phyloP scores from a whole-genome alignment of 1,140 invertebrate genomes.

The Hermetia illucens region DNA sequence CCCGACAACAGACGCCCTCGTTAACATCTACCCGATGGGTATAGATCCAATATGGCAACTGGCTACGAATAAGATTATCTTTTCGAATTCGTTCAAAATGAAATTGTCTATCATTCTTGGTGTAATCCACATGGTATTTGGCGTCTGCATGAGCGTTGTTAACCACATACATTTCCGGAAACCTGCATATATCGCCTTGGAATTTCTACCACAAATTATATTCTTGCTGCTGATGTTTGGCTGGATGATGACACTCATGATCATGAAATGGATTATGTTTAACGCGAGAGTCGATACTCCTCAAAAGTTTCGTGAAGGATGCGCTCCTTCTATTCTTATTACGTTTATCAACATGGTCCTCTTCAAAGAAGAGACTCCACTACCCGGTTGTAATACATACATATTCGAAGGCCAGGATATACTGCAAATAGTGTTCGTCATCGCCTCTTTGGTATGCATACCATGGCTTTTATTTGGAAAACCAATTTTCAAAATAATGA shows the following conservation, averaged over 20 bases:
- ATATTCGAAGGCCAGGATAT: slow-evolving; percentile 39
- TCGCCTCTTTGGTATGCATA: slow-evolving; percentile 53
- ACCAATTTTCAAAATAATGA: no score
- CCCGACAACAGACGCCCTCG: slow-evolving; percentile 41
- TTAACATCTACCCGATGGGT: slow-evolving; percentile 50
- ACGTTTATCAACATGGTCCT: slow-evolving; percentile 75
- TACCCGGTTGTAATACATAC: slow-evolving; percentile 21
- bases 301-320: slow-evolving; percentile 32
- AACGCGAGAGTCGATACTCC: slow-evolving; percentile 17
- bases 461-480: slow-evolving; percentile 73
- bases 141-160: slow-evolving; percentile 54
- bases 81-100: slow-evolving; percentile 83
- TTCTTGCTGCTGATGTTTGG: slow-evolving; percentile 68
- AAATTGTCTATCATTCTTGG: slow-evolving; percentile 78
- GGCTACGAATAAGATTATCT: slow-evolving; percentile 73
- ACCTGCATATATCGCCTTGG: slow-evolving; percentile 45
- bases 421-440: slow-evolving; percentile 49
- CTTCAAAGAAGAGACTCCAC: slow-evolving; percentile 29
- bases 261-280: slow-evolving; percentile 65
- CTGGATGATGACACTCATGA: slow-evolving; percentile 62
- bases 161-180: slow-evolving; percentile 57
- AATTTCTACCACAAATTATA: slow-evolving; percentile 70
- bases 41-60: slow-evolving; percentile 61
- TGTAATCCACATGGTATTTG: slow-evolving; percentile 76
- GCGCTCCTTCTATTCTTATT: slow-evolving; percentile 64